Percentiles rank a stretch among this genome's conserved stretches.
These are phyloP conservation scores for Rattus norvegicus DNA, from an alignment of 2,113 vertebrate species.

Conservation along the genomic window DNA sequence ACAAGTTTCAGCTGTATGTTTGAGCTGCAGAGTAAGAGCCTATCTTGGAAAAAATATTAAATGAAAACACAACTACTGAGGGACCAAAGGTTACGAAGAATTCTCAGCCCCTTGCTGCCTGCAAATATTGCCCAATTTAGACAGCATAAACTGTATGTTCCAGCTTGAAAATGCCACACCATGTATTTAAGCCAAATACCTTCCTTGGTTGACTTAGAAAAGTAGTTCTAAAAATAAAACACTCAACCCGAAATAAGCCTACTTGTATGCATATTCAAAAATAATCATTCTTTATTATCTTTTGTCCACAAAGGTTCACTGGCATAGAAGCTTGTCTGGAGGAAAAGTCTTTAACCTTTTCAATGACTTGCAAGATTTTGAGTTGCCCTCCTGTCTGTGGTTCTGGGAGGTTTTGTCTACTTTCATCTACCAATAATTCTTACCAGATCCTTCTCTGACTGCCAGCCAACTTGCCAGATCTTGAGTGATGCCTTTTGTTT, in stretches of 20 bases:
- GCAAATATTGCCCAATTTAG: slow-evolving; percentile 43
- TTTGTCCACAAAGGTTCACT: slow-evolving; percentile 2
- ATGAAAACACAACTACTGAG: background rate
- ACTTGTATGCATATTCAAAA: background rate
- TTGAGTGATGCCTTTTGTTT: slow-evolving; percentile 80
- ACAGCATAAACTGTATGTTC: slow-evolving; percentile 1
- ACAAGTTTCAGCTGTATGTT: no score
- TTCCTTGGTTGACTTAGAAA: slow-evolving; percentile 53
- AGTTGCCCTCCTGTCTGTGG: background rate
- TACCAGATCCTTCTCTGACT: slow-evolving; percentile 66
- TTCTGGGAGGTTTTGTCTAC: background rate
- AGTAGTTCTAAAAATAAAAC: slow-evolving; percentile 64
- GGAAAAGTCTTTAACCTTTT: background rate
- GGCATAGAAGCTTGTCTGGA: background rate
- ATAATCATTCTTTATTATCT: slow-evolving; percentile 9
- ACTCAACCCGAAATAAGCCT: slow-evolving; percentile 22
- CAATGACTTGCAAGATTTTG: background rate
- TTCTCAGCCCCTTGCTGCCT: slow-evolving; percentile 47
- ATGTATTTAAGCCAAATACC: slow-evolving; percentile 24
- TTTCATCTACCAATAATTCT: background rate
- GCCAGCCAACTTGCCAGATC: slow-evolving; percentile 70
- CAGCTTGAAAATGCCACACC: slow-evolving; percentile 39
- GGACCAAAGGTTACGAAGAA: background rate
- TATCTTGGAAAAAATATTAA: background rate
- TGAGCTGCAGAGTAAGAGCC: background rate